Evolutionary conservation across 2,888 invertebrate species (phyloP).

Genomic region (Nowickia ferox): DNA sequence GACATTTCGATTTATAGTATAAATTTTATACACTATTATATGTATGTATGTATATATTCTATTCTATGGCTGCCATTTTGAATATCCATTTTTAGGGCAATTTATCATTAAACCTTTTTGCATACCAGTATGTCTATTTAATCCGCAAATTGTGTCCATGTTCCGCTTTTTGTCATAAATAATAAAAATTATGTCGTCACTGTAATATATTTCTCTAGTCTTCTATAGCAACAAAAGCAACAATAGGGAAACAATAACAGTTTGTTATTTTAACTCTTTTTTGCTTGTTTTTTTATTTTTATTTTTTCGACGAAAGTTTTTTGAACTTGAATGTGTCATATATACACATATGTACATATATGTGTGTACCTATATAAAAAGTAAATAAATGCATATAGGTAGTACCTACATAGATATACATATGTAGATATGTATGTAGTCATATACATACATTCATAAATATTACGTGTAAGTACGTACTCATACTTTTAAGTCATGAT

Average conservation of each 20-base stretch:
- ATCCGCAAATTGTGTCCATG: not conserved
- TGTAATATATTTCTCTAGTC: conserved; percentile 15
- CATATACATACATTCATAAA: conserved; percentile 15
- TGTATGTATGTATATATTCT: no score
- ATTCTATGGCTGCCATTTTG: no score
- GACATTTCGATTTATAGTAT: no score
- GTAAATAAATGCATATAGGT: not conserved
- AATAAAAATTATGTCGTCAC: conserved; percentile 28
- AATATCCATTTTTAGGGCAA: not conserved
- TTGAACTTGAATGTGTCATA: conserved; percentile 49
- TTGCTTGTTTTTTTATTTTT: not conserved
- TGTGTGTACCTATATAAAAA: not conserved
- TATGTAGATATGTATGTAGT: not conserved
- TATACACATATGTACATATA: not conserved
- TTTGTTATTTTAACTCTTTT: conserved; percentile 24
- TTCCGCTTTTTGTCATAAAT: not conserved
- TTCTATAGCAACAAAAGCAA: not conserved
- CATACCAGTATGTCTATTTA: not conserved
- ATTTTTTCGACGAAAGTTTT: conserved; percentile 41
- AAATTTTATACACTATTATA: no score
- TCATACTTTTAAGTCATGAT: conserved; percentile 31
- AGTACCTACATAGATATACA: not conserved
- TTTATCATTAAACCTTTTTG: not conserved
- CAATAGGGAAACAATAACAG: conserved; percentile 8
- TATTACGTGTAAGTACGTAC: not conserved